phyloP scores from a whole-genome alignment of 2,113 vertebrate genomes.

The Trematomus loennbergii region DNA sequence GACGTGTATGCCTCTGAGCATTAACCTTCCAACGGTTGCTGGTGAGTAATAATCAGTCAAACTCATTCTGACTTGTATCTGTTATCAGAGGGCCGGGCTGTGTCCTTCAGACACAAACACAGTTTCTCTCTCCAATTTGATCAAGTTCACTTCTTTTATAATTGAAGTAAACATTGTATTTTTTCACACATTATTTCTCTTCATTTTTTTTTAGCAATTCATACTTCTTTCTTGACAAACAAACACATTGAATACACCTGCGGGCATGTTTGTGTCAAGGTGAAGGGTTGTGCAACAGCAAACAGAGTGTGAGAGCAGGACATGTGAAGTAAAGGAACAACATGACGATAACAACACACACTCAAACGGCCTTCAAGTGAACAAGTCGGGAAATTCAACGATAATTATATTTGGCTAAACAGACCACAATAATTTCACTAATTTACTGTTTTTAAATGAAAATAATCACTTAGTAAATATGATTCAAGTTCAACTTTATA shows the following conservation, averaged over 20 bases:
- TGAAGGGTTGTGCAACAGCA: not conserved
- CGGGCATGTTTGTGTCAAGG: too few relatives aligned
- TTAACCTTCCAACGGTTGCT: not conserved
- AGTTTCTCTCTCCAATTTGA: not conserved
- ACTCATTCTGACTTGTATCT: not conserved
- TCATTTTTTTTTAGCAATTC: not conserved
- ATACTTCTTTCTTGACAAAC: not conserved
- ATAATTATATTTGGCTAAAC: too few relatives aligned
- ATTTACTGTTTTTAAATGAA: too few relatives aligned
- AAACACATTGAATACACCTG: not conserved
- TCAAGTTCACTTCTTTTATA: not conserved
- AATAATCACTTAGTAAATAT: too few relatives aligned
- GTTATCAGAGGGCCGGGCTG: not conserved
- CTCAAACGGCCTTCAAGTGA: too few relatives aligned
- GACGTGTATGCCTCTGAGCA: not conserved
- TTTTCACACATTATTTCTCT: too few relatives aligned
- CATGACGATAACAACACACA: not conserved
- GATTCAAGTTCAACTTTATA: too few relatives aligned
- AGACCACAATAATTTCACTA: too few relatives aligned
- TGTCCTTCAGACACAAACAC: not conserved
- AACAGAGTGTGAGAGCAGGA: conserved; percentile 5
- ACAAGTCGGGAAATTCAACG: too few relatives aligned
- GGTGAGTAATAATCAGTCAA: not conserved
- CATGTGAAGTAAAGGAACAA: not conserved
- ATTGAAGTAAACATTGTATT: not conserved